Base-by-base conservation (phyloP, 1,140 invertebrate species). In the Charaxes varanes region DNA sequence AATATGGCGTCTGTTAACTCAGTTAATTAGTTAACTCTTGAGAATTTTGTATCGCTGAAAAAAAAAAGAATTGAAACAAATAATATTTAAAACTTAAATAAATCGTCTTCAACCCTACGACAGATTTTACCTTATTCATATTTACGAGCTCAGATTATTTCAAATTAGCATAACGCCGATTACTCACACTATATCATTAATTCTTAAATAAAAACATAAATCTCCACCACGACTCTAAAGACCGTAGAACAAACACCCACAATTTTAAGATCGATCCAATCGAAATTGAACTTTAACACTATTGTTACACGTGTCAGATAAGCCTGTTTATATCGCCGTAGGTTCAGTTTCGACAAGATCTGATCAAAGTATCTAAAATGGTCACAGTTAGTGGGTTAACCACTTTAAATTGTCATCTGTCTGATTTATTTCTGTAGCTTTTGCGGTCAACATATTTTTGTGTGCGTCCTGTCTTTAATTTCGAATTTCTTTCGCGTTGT, bases 341-440 rank as follows among this genome's bases (percentile, higher is more conserved):
- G 63, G 61, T 70, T 74, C 48, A 57, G 67, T 61, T 78, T 74
- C 73, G 66, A 77, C 71, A 80, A 77, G 72, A 84, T 84, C 67
- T 79, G 69, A 77, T 79, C 78, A 77, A 74, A 79, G 77, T 69
- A 82, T 84, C 81, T 85, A 84, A 84, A 85, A 84, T 83, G 81
- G 84, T 84, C 77, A 84, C 79, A 84, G 79, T 81, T 78, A 81
- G 77, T 84, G 78, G 84, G 82, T 80, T 80, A 80, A 83, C 84
- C 84, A 85, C 84, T 85, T 85, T 85, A 85, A 85, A 85, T 84
- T 85, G 84, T 85, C 84, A 85, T 85, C 81, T 73, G 70, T 66
- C 74, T 85, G 84, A 85, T 85, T 85, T 85, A 85, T 85, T 84
- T 85, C 77, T 81, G 72, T 84, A 71, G 81, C 77, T 81, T 72